These are phyloP conservation scores for Marisa cornuarietis DNA, from an alignment of 1,140 invertebrate genomes.

Conservation along the genomic window DNA sequence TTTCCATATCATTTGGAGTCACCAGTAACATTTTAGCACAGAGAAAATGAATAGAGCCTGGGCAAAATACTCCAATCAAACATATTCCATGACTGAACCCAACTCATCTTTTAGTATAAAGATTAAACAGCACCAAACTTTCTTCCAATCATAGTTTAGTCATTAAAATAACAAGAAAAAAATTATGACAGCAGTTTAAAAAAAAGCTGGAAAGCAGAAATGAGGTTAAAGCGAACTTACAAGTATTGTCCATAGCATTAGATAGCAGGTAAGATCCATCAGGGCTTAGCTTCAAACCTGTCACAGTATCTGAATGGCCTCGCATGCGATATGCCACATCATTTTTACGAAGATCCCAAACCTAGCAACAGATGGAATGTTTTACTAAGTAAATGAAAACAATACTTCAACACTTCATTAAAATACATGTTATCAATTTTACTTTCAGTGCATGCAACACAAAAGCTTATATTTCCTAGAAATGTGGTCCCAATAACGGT, in stretches of 20 bases:
- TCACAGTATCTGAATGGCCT: conserved; percentile 94
- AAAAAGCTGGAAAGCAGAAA: background rate
- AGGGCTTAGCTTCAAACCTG: conserved; percentile 89
- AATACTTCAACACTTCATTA: too few species aligned
- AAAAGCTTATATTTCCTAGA: too few species aligned
- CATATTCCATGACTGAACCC: background rate
- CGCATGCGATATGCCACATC: conserved; percentile 85
- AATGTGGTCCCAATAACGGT: too few species aligned
- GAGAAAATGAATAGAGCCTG: background rate
- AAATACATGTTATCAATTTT: too few species aligned
- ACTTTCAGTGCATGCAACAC: too few species aligned
- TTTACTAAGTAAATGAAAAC: too few species aligned
- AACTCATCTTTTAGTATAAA: background rate
- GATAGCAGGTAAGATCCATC: conserved; percentile 94
- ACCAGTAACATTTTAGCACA: background rate
- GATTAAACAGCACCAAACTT: background rate
- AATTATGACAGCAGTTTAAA: background rate
- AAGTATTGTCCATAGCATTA: conserved; percentile 96
- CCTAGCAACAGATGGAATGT: conserved; percentile 54
- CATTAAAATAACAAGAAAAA: too few species aligned
- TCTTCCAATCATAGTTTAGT: background rate
- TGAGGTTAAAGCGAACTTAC: conserved; percentile 47
- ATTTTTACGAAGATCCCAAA: conserved; percentile 96
- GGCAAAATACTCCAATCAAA: background rate
- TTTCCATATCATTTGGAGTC: too few species aligned